Evolutionary conservation across 2,797 vertebrate genomes (phyloP), one percentile per base, ranked within the genome.

Genomic region (Cynopterus sphinx): DNA sequence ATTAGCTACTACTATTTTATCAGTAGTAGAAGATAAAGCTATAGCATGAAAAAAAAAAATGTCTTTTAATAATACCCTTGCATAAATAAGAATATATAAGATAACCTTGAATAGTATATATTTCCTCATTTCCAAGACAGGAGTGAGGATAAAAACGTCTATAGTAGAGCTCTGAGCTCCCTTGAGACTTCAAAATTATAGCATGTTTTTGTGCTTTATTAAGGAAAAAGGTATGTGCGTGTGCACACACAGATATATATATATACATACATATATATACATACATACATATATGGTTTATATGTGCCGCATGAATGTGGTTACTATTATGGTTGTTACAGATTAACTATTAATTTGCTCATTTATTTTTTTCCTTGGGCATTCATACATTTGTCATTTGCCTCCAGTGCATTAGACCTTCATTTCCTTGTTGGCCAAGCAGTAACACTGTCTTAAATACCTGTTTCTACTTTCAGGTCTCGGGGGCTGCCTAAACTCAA

Each of bases 401-500:
- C 71, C 28, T 94, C 73, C 31, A 53, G 49, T 53, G 31, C 51
- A n/a, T 65, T 94, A 67, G 77, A 95, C 90, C 65, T 90, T 96
- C 85, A 49, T 93, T 63, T 89, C 43, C 53, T 95, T 65, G 41
- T 91, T 97, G 59, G 63, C 86, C 70, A 73, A 94, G n/a, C 2
- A 26, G 36, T 94, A 95, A 95, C 22, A 67, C 39, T 70, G 70
- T 90, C 91, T 94, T 53, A 83, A 95, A 89, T 93, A 70, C 53
- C 84, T 91, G 87, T 81, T 33, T 24, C 92, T 90, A 8, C 91
- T 70, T 93, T 46, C 75, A 99, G 99, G 97, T 98, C 99, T 86
- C 98, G 99, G 61, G 99, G 98, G 19, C 98, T 99, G 84, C 99
- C 99, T 33, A 99, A 99, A 96, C 98, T 99, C 96, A 99, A 99